phyloP scores from a whole-genome alignment of 2,113 vertebrate genomes.

The Dipodomys ordii region DNA sequence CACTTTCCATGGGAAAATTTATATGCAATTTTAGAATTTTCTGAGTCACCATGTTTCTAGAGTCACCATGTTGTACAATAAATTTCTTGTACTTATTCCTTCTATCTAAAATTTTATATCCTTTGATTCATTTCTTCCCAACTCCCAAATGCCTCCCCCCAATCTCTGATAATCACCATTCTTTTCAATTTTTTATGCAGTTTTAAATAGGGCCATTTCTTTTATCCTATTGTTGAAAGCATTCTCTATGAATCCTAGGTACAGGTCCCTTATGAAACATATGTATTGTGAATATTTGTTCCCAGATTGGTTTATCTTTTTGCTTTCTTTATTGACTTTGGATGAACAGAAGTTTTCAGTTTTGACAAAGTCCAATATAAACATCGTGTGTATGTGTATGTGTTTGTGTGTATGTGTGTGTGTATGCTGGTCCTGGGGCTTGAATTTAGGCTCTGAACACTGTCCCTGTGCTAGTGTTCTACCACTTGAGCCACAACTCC shows the following conservation, averaged over 20 bases:
- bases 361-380: slow-evolving; percentile 2
- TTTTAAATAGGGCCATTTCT: slow-evolving; percentile 50
- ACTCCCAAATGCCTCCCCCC: no score
- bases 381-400: background rate
- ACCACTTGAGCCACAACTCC: no score
- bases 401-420: no score
- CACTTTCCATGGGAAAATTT: slow-evolving; percentile 8
- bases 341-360: slow-evolving; percentile 32
- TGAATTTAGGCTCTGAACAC: no score
- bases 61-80: background rate
- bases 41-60: slow-evolving; percentile 9
- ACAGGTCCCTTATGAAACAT: slow-evolving; percentile 43
- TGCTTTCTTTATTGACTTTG: slow-evolving; percentile 44
- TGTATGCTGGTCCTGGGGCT: no score
- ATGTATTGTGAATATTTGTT: slow-evolving; percentile 44
- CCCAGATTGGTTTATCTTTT: background rate
- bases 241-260: slow-evolving; percentile 50
- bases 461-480: no score
- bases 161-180: background rate
- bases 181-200: slow-evolving; percentile 46
- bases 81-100: slow-evolving; percentile 17
- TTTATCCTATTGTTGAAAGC: slow-evolving; percentile 60
- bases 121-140: slow-evolving; percentile 14
- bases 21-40: slow-evolving; percentile 13
- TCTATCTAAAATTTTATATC: slow-evolving; percentile 1